These are phyloP conservation scores for Conchocele bisecta DNA, from an alignment of 2,888 invertebrate species.

Conservation along the genomic window DNA sequence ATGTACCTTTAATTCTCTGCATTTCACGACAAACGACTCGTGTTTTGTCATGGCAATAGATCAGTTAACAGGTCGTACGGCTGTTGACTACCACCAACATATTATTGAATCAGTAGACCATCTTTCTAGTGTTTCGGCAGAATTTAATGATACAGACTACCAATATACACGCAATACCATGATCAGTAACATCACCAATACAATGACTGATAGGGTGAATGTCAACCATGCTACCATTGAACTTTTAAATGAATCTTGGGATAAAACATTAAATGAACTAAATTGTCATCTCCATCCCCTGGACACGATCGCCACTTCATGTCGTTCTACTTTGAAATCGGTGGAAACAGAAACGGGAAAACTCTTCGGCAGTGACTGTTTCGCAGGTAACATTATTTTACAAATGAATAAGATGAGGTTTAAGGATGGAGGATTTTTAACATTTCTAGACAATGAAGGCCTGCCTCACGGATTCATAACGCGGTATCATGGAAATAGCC, in stretches of 20 bases:
- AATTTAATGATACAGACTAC: too few species aligned
- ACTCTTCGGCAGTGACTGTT: constrained; percentile 46
- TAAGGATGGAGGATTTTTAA: constrained; percentile 49
- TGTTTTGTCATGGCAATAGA: too few species aligned
- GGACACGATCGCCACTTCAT: constrained; percentile 21
- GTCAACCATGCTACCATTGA: constrained; percentile 38
- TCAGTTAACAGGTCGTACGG: too few species aligned
- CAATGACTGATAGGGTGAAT: constrained; percentile 38
- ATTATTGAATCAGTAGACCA: too few species aligned
- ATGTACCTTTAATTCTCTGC: too few species aligned
- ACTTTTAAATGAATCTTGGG: constrained; percentile 32
- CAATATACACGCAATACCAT: too few species aligned
- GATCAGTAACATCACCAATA: constrained; percentile 31
- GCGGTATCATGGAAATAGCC: constrained; percentile 47
- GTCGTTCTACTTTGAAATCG: constrained; percentile 22
- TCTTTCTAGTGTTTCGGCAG: too few species aligned
- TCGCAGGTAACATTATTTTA: constrained; percentile 46
- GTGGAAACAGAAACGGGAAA: constrained; percentile 21
- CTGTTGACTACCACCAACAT: too few species aligned
- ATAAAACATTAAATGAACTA: constrained; percentile 33
- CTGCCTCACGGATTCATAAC: too few species aligned
- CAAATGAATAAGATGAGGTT: constrained; percentile 51
- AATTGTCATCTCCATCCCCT: too few species aligned
- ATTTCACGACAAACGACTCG: too few species aligned
- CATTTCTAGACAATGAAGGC: constrained; percentile 37